Base-by-base conservation (phyloP, 2,797 vertebrate species). In the Coregonus suidteri region DNA sequence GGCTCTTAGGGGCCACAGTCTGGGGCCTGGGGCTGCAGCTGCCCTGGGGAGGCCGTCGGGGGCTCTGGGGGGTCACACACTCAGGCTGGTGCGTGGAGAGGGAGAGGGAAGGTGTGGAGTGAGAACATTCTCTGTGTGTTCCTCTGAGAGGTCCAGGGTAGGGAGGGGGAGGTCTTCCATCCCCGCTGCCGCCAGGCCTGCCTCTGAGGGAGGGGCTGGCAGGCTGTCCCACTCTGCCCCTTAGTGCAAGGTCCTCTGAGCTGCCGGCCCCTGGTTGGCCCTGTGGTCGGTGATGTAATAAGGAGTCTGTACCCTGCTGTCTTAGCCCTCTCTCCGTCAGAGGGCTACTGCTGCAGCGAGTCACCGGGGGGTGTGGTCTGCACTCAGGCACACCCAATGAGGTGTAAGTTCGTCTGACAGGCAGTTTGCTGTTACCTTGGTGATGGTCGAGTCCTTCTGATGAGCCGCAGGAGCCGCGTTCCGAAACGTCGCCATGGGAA, bases 401-500 rank as follows among this genome's bases (percentile, higher is more conserved):
- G 0, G 93, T 93, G 82, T 93, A 94, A 77, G 93, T 93, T 84
- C 95, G 92, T 69, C 87, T 89, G 81, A 94, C 83, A 51, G 88
- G 85, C 83, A 90, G 92, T 83, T 92, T 89, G 82, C 91, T 82
- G n/a, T 62, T 62, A 62, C 95, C 95, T 85, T 91, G 90, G 86
- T 91, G 95, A 93, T 93, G 90, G 68, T 84, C 91, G 76, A 95
- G 91, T 80, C 91, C 93, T 30, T 89, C 91, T 0, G 95, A 95
- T 20, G 95, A 96, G 81, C 95, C 95, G 62, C 91, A 95, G 74
- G 93, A 95, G 87, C 93, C 95, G 78, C 94, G 95, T 84, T 97
- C 95, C 0, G 93, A 96, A 80, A 96, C 90, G 85, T 96, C 94
- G 81, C 96, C 95, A 0, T 95, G 90, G 84, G 96, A 97, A 88